phyloP scores from a whole-genome alignment of 2,888 invertebrate genomes.

The Xylota sylvarum region DNA sequence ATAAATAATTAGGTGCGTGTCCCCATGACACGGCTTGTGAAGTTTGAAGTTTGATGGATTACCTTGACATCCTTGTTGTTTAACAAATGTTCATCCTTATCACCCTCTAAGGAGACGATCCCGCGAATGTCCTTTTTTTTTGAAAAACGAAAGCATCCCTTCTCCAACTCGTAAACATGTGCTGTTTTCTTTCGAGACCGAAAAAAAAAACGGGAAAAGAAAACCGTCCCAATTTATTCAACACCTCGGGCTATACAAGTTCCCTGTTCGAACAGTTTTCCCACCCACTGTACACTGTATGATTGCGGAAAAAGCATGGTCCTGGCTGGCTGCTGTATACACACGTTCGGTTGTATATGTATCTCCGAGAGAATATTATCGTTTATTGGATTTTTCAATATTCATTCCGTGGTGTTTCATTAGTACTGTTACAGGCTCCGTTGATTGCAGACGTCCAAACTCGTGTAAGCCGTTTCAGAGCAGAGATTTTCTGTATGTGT shows the following conservation, averaged over 20 bases:
- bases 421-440: conserved; percentile 84
- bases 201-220: neutral
- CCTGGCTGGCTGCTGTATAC: conserved; percentile 62
- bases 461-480: conserved; percentile 40
- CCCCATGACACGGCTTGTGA: neutral
- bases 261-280: conserved; percentile 68
- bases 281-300: conserved; percentile 66
- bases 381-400: conserved; percentile 77
- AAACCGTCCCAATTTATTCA: conserved; percentile 4
- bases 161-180: neutral
- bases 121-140: neutral
- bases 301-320: conserved; percentile 52
- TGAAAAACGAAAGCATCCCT: neutral
- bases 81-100: neutral
- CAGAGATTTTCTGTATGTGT: conserved; percentile 53
- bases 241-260: conserved; percentile 28
- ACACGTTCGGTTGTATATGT: conserved; percentile 63
- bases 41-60: neutral
- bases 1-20: no score
- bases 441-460: conserved; percentile 82
- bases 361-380: conserved; percentile 75
- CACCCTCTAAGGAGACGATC: neutral
- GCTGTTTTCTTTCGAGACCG: neutral
- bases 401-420: conserved; percentile 79
- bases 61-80: neutral